A percentile compares a stretch with the other conserved stretches of the same genome.
Evolutionary conservation across 2,797 vertebrate species (phyloP).

Genomic region (Acestrorhynchus altus): DNA sequence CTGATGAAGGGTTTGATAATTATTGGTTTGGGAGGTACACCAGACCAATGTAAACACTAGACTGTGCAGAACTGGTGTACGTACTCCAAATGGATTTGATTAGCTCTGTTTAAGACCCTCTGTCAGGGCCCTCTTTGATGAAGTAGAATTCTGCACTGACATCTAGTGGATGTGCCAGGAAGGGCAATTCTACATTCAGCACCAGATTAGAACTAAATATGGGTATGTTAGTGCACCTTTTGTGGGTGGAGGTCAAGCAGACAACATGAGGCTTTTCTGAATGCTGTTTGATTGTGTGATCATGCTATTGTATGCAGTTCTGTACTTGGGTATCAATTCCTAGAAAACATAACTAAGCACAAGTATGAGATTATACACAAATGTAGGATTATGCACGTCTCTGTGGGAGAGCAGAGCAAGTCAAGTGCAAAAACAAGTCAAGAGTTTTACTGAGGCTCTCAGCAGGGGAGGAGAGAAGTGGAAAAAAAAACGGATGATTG

Average conservation of each 20-base stretch:
- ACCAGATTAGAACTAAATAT: slow-evolving; percentile 4
- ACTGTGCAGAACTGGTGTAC: slow-evolving; percentile 11
- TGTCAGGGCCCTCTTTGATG: slow-evolving; percentile 20
- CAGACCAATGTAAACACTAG: slow-evolving; percentile 11
- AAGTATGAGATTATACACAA: background rate
- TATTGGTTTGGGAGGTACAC: slow-evolving; percentile 10
- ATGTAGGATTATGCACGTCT: slow-evolving; percentile 16
- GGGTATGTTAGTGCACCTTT: background rate
- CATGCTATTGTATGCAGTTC: background rate
- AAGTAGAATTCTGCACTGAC: slow-evolving; percentile 63
- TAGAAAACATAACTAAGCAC: background rate
- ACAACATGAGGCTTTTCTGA: slow-evolving; percentile 10
- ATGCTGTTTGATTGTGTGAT: background rate
- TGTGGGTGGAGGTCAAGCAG: background rate
- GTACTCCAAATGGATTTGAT: slow-evolving; percentile 28
- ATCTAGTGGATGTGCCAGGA: slow-evolving; percentile 63
- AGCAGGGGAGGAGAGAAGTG: slow-evolving; percentile 59
- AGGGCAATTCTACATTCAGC: slow-evolving; percentile 55
- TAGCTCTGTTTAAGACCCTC: slow-evolving; percentile 15
- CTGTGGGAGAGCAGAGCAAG: slow-evolving; percentile 12
- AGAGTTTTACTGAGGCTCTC: slow-evolving; percentile 22
- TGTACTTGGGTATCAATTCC: background rate
- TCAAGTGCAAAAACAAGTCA: slow-evolving; percentile 23
- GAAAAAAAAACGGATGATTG: slow-evolving; percentile 54
- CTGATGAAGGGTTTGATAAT: background rate